These are phyloP conservation scores for Caloenas nicobarica DNA, from an alignment of 2,113 vertebrate species.

Conservation along the genomic window DNA sequence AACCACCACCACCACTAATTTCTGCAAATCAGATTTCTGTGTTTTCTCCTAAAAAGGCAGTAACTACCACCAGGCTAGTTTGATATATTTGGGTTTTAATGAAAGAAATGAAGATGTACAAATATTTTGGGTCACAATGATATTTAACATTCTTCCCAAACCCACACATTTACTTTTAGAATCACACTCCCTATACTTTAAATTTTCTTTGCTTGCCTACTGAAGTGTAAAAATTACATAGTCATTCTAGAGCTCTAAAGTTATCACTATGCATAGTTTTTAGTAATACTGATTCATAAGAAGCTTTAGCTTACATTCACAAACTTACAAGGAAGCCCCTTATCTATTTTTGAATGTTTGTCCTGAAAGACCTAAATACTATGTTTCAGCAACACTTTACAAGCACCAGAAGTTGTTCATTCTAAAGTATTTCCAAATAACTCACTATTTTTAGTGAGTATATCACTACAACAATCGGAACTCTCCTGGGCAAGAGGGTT, in stretches of 20 bases:
- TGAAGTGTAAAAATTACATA: conserved; percentile 34
- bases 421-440: background rate
- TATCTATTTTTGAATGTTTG: background rate
- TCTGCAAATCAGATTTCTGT: background rate
- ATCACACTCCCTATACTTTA: background rate
- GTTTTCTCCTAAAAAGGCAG: background rate
- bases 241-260: conserved; percentile 22
- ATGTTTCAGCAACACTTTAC: conserved; percentile 12
- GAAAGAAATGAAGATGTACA: background rate
- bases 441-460: background rate
- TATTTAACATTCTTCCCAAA: conserved; percentile 29
- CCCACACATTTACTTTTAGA: conserved; percentile 49
- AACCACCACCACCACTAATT: background rate
- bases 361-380: background rate
- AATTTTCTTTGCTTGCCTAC: conserved; percentile 46
- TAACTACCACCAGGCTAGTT: background rate
- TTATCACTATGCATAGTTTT: conserved; percentile 48
- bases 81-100: background rate
- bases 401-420: background rate
- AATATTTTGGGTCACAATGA: background rate
- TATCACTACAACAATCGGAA: background rate
- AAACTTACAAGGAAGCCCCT: background rate
- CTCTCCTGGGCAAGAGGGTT: background rate
- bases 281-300: background rate
- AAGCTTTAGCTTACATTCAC: background rate